phyloP scores from a whole-genome alignment of 1,140 invertebrate genomes.

The Druon quercuslanigerum region DNA sequence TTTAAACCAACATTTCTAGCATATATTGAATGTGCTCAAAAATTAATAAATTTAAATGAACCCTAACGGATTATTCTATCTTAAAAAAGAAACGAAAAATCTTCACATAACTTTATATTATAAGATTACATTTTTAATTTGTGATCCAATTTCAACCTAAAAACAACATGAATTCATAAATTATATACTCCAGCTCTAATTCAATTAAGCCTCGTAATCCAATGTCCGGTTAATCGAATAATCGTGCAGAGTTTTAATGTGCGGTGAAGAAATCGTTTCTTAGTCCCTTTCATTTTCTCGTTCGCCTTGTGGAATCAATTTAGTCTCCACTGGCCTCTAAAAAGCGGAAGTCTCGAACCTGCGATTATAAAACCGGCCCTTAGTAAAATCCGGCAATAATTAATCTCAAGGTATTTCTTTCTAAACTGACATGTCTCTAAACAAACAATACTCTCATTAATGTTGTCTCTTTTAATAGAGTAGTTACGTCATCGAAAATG shows the following conservation, averaged over 20 bases:
- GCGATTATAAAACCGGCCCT: neutral
- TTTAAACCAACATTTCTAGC: neutral
- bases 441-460: conserved; percentile 17
- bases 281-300: conserved; percentile 26
- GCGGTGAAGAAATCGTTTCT: conserved; percentile 13
- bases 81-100: neutral
- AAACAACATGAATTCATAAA: neutral
- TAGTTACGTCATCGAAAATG: conserved; percentile 9
- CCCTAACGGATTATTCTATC: neutral
- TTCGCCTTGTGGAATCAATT: conserved; percentile 5
- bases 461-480: neutral
- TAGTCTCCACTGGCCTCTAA: neutral
- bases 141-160: conserved; percentile 3
- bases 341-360: conserved; percentile 8
- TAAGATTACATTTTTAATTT: neutral
- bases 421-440: neutral
- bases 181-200: neutral
- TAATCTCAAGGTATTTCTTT: neutral
- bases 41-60: neutral
- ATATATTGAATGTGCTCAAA: neutral
- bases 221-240: neutral
- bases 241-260: conserved; percentile 6
- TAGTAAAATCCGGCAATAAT: neutral
- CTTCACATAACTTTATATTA: no score
- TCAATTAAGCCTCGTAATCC: conserved; percentile 7